These are phyloP conservation scores for Myotis planiceps DNA, from an alignment of 2,797 vertebrate genomes.

Conservation along the genomic window DNA sequence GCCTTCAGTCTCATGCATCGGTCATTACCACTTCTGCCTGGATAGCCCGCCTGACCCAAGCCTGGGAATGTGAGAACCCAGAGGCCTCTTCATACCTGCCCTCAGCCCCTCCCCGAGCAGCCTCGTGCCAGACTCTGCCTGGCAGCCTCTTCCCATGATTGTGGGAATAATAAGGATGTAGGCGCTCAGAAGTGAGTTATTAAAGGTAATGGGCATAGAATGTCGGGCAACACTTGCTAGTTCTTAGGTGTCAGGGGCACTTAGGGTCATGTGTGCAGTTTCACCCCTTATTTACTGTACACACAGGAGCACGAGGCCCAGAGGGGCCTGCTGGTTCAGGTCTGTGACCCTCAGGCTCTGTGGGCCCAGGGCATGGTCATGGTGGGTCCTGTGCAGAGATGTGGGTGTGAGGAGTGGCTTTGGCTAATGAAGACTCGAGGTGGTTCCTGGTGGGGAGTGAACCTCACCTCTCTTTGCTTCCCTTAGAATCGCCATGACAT, in stretches of 20 bases:
- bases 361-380: background rate
- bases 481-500: slow-evolving; percentile 95
- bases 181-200: background rate
- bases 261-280: background rate
- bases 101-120: background rate
- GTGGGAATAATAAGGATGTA: background rate
- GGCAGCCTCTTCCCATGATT: background rate
- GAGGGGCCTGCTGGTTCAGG: background rate
- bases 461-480: slow-evolving; percentile 18
- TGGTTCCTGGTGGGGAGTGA: background rate
- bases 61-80: background rate
- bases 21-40: background rate
- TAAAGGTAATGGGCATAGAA: background rate
- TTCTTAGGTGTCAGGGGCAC: background rate
- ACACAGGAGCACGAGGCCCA: background rate
- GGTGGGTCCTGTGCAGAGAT: background rate
- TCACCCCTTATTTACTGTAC: background rate
- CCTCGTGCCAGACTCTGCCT: background rate
- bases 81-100: background rate
- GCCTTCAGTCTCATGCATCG: background rate
- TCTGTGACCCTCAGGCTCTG: background rate
- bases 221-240: background rate
- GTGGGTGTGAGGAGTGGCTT: background rate
- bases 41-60: background rate
- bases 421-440: rapidly evolving